Base-by-base conservation (phyloP, 2,888 invertebrate genomes). In the Cylindroiulus punctatus region DNA sequence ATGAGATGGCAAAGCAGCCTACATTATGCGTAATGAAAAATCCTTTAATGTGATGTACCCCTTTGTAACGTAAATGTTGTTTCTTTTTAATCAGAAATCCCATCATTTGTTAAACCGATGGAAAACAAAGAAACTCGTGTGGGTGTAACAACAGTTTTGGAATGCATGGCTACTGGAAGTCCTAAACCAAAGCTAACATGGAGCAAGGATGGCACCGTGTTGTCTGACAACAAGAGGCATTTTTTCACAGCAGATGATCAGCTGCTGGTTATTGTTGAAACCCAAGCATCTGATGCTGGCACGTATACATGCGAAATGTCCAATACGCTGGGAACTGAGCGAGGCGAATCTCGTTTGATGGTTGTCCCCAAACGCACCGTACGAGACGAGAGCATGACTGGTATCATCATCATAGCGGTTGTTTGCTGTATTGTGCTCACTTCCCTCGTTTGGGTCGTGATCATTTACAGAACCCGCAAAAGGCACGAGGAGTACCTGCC, bases 351-450 rank as follows among this genome's bases (percentile, higher is more conserved):
- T 81, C 93, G 93, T 87, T 92, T 97, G 85, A 93, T 93, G 85
- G 95, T 96, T 30, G 92, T 95, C 89, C 94, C 95, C 88, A 36
- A 52, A 14, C 82, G 57, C 1, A 92, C 93, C 87, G 94, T 95
- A n/a, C n/a, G n/a, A 89, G 94, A 95, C 89, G 90, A 90, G 44
- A 90, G 91, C 1, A 95, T 96, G 89, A 95, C 96, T 92, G 96
- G 97, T 86, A 95, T 97, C 88, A 95, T 97, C 88, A 94, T 97
- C 89, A 96, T 98, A 89, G 96, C 96, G 4, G 95, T 96, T 0
- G 96, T 97, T 76, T 96, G 96, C 91, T 96, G 97, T 91, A 95
- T 97, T 86, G 96, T 98, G 22, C 94, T 95, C n/a, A 97, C 97
- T 10, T 96, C 97, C 0, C 93, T 96, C 22, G 94, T 97, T 86